Conservation (phyloP, 37 sponge, comb jelly and placozoan genomes). For the Aplysina aerophoba region DNA sequence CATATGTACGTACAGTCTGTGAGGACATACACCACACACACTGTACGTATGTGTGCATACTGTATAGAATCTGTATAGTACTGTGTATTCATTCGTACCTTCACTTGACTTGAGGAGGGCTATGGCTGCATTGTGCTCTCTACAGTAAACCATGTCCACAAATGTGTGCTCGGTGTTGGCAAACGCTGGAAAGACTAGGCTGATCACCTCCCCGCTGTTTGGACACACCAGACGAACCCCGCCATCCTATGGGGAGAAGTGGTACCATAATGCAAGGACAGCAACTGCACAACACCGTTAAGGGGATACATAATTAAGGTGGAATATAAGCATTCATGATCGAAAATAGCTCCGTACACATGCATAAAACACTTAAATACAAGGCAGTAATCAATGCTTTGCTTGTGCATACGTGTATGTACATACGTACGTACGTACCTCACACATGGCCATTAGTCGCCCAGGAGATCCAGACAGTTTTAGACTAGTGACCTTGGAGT, state of each 20-base stretch:
- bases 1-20: no score
- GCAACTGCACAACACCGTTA: no score
- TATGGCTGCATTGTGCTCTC: constrained; percentile 22
- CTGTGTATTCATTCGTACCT: background rate
- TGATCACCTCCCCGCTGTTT: constrained; percentile 51
- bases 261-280: background rate
- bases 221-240: constrained; percentile 66
- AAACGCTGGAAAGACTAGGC: constrained; percentile 64
- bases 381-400: no score
- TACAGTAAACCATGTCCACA: constrained; percentile 51
- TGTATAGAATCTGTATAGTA: no score
- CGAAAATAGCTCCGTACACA: no score
- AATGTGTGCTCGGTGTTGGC: constrained; percentile 28
- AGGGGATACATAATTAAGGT: no score
- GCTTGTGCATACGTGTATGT: no score
- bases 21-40: no score
- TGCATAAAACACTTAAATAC: no score
- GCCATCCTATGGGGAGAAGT: constrained; percentile 48
- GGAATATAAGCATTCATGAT: no score
- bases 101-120: constrained; percentile 54
- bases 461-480: background rate
- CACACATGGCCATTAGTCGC: constrained; percentile 52
- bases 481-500: constrained; percentile 39
- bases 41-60: no score
- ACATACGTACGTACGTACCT: constrained; percentile 38